Conservation (phyloP, 2,888 invertebrate genomes). For the Cheilosia vulpina region DNA sequence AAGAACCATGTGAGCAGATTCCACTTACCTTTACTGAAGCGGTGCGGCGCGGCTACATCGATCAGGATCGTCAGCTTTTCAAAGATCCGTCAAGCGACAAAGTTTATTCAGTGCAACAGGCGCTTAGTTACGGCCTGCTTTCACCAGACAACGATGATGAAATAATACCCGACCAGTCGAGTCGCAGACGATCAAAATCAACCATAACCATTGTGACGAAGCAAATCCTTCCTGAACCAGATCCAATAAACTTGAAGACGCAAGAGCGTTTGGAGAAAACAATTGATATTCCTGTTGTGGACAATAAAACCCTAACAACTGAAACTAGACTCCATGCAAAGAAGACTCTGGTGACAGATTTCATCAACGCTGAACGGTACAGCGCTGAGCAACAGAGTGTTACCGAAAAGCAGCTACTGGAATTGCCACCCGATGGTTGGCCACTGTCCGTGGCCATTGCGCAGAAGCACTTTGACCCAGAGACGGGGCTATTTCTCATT, state of each 20-base stretch:
- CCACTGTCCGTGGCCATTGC: conserved; percentile 92
- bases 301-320: conserved; percentile 76
- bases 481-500: conserved; percentile 92
- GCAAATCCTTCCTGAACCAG: conserved; percentile 82
- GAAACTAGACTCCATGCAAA: conserved; percentile 79
- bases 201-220: conserved; percentile 86
- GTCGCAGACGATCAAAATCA: conserved; percentile 83
- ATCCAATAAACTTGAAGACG: conserved; percentile 80
- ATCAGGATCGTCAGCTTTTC: conserved; percentile 90
- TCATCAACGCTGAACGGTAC: conserved; percentile 84
- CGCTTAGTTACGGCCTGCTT: conserved; percentile 89
- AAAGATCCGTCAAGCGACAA: conserved; percentile 90
- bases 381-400: conserved; percentile 80
- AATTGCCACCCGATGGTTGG: conserved; percentile 94
- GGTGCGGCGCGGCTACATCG: conserved; percentile 90
- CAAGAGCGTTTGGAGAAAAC: conserved; percentile 81
- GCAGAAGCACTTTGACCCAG: conserved; percentile 91
- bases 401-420: conserved; percentile 88
- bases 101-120: conserved; percentile 90
- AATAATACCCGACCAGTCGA: conserved; percentile 84
- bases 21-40: conserved; percentile 91
- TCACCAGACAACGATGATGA: conserved; percentile 85
- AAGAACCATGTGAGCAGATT: conserved; percentile 84
- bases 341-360: conserved; percentile 84
- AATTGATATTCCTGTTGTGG: conserved; percentile 81